Evolutionary conservation across 2,888 invertebrate genomes (phyloP).

Genomic region (Cryptocheilus praepositus): DNA sequence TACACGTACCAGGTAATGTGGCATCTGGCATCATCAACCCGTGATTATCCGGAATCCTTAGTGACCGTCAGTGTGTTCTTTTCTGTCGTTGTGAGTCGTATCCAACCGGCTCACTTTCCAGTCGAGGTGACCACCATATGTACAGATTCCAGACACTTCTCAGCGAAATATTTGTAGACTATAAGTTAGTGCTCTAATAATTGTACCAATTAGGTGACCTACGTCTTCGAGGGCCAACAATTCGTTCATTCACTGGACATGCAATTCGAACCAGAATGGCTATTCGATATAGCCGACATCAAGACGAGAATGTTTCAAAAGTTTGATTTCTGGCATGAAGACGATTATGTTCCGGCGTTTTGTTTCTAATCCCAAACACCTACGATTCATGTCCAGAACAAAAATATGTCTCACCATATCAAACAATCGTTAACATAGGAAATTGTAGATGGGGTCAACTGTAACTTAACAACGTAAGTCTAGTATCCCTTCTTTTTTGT

Average conservation of each 20-base stretch:
- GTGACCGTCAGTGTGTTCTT: constrained; percentile 75
- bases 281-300: constrained; percentile 70
- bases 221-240: constrained; percentile 70
- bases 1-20: constrained; percentile 70
- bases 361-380: constrained; percentile 28
- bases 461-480: too few relatives aligned
- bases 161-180: not conserved
- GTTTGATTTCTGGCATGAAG: constrained; percentile 68
- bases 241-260: constrained; percentile 64
- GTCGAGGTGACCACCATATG: constrained; percentile 51
- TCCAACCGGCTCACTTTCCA: constrained; percentile 38
- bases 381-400: too few relatives aligned
- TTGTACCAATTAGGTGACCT: constrained; percentile 65
- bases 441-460: too few relatives aligned
- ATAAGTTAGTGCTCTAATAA: not conserved
- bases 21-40: too few relatives aligned
- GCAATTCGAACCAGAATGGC: constrained; percentile 70
- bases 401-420: too few relatives aligned
- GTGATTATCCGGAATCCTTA: constrained; percentile 74
- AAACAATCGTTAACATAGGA: too few relatives aligned
- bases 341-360: constrained; percentile 65
- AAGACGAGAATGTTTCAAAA: constrained; percentile 70
- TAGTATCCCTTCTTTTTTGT: too few relatives aligned
- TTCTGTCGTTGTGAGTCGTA: constrained; percentile 62
- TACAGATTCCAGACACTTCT: not conserved